phyloP scores from a whole-genome alignment of 2,888 invertebrate genomes.

The Calameuta filiformis region DNA sequence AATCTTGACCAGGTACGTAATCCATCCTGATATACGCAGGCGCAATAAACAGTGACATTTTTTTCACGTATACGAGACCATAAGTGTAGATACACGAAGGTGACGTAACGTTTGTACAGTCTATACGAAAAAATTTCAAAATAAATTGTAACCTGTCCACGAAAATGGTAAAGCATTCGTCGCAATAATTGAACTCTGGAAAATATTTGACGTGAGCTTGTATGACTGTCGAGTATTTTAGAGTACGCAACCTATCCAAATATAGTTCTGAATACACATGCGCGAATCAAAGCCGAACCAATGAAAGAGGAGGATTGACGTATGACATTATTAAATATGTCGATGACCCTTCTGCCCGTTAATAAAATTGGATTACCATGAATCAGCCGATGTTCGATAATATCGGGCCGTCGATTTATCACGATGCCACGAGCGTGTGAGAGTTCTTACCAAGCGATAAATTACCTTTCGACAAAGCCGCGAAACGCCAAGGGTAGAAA shows the following conservation, averaged over 20 bases:
- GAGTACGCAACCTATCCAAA: not conserved
- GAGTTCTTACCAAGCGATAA: conserved; percentile 1
- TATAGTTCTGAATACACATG: not conserved
- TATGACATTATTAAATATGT: not conserved
- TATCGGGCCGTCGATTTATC: conserved; percentile 1
- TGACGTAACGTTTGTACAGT: not conserved
- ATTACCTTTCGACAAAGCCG: conserved; percentile 1
- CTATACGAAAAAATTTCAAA: not conserved
- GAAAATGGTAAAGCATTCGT: not conserved
- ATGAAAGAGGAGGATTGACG: not conserved
- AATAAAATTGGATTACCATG: conserved; percentile 3
- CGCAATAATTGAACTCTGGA: not conserved
- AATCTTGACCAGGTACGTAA: not conserved
- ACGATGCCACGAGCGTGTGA: not conserved
- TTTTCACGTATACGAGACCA: not conserved
- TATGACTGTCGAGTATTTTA: not conserved
- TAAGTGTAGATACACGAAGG: too few species aligned
- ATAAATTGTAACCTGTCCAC: not conserved
- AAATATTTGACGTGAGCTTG: not conserved
- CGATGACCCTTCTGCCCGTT: not conserved
- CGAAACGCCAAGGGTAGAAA: not conserved
- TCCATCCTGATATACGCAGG: not conserved
- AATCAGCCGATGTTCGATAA: conserved; percentile 15
- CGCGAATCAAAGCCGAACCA: not conserved
- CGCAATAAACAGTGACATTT: not conserved